Base-by-base conservation (phyloP, 30 jellyfish, hydroid and myxozoan species). In the Turritopsis dohrnii region DNA sequence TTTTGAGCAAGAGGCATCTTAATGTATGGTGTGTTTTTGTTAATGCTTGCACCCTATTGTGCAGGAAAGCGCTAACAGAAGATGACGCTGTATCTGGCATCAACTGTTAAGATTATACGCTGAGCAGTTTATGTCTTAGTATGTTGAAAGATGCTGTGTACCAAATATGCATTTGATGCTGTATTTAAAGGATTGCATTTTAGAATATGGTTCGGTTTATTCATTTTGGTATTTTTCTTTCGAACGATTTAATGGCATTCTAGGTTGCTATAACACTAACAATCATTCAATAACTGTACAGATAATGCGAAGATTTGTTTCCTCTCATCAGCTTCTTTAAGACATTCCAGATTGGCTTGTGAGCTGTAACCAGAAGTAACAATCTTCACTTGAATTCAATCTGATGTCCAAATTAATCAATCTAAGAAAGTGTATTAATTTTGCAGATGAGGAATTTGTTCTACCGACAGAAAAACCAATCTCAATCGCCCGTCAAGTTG, bases 211-310 rank as follows among this genome's bases (percentile, higher is more conserved):
- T n/a, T 69, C 77, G 28, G 77, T 69, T 23, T 69, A 69, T 1
- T 23, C 31, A 19, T 69, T 69, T 69, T 69, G 77, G 77, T 69
- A 21, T 27, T 69, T 69, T 69, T 69, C 77, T 23, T 69, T 69
- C 30, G 77, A 69, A 69, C 77, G 77, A 27, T 69, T 69, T 69
- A 69, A 69, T 69, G 77, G 77, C 77, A 69, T 69, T n/a, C 9
- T 69, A 21, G 77, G 77, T n/a, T n/a, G 30, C 30, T 69, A n/a
- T 69, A 23, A 69, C 19, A 27, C 30, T n/a, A 69, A 69, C 77
- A 69, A 69, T 69, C 28, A n/a, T 27, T 69, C 77, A 7, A 69
- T 69, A 69, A 69, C 77, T n/a, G 30, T 69, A 1, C 77, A 69
- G 30, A 27, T 69, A n/a, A 69, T 69, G 77, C 28, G 77, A 69